Base-by-base conservation (phyloP, 1,140 invertebrate genomes). In the Bombus breviceps region DNA sequence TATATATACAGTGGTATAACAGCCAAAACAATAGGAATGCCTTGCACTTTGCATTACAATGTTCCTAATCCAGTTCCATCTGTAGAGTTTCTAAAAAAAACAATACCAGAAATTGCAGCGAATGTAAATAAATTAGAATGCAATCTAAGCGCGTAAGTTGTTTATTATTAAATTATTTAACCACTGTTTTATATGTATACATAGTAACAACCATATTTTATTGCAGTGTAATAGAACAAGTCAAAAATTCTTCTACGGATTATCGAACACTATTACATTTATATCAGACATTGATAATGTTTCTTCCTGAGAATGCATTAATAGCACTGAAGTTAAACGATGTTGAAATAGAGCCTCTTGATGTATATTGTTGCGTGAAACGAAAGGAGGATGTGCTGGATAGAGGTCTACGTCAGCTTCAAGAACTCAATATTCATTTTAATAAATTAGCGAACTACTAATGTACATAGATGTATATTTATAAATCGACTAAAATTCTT, bases 301-400 rank as follows among this genome's bases (percentile, higher is more conserved):
- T 94, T 72, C 83, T 92, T 12, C 89, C 91, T 12, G 89, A 91
- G 57, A 8, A 4, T 28, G 3, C 32, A 0, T 22, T n/a, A 18
- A 37, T 87, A 22, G 8, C 0, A 25, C 13, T 12, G 32, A 64
- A 62, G 37, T 47, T 83, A 3, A 43, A 39, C 0, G 18, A 62
- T 22, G 22, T 69, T 12, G 37, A 90, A 12, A 43, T 94, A 13
- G 73, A 68, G 10, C 91, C 91, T 10, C 75, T 94, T 2, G 94
- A 95, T 86, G 18, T 95, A 25, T 94, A 92, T 80, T 94, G 77
- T 74, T 95, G 94, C 79, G 34, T 95, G 10, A 94, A 92, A 64
- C 73, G 75, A 10, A 94, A 92, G 57, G 84, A 92, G 83, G 81
- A 89, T 0, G 37, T 79, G 28, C 47, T 95, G 3, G 90, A 84